These are phyloP conservation scores for Microtus montanus DNA, from an alignment of 2,113 vertebrate species.

Conservation along the genomic window DNA sequence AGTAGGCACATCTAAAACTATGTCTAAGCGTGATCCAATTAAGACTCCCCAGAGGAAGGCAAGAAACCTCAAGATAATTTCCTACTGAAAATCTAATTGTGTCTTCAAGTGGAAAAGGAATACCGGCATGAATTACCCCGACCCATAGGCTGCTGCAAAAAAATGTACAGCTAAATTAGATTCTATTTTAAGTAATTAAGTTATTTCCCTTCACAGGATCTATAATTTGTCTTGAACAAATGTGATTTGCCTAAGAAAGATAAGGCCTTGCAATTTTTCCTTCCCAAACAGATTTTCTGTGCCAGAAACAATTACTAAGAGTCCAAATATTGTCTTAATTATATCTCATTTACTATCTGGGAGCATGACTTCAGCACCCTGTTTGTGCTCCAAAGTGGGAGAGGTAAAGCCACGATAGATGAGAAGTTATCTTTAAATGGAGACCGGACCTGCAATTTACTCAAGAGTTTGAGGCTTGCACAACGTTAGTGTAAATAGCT, in stretches of 20 bases:
- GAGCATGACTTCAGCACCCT: not conserved
- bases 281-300: slow-evolving; percentile 71
- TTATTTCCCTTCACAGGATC: slow-evolving; percentile 75
- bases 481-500: slow-evolving; percentile 68
- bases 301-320: slow-evolving; percentile 74
- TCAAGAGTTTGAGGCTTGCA: slow-evolving; percentile 73
- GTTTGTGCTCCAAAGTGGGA: slow-evolving; percentile 3
- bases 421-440: slow-evolving; percentile 59
- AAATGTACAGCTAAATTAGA: slow-evolving; percentile 76
- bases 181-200: slow-evolving; percentile 78
- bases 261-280: slow-evolving; percentile 76
- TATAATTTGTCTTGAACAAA: slow-evolving; percentile 77
- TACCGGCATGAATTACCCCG: slow-evolving; percentile 68
- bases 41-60: slow-evolving; percentile 65
- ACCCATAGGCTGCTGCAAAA: slow-evolving; percentile 73
- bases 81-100: slow-evolving; percentile 78
- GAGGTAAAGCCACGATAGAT: not conserved
- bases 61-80: slow-evolving; percentile 76
- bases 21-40: slow-evolving; percentile 75
- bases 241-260: slow-evolving; percentile 74
- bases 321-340: slow-evolving; percentile 75
- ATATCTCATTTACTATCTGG: slow-evolving; percentile 56
- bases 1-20: slow-evolving; percentile 61
- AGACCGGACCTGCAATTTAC: slow-evolving; percentile 69
- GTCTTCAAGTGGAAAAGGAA: slow-evolving; percentile 68